Percentiles rank a stretch among this genome's conserved stretches.
These are phyloP conservation scores for Epiblema foenella DNA, from an alignment of 2,888 invertebrate species.

Conservation along the genomic window DNA sequence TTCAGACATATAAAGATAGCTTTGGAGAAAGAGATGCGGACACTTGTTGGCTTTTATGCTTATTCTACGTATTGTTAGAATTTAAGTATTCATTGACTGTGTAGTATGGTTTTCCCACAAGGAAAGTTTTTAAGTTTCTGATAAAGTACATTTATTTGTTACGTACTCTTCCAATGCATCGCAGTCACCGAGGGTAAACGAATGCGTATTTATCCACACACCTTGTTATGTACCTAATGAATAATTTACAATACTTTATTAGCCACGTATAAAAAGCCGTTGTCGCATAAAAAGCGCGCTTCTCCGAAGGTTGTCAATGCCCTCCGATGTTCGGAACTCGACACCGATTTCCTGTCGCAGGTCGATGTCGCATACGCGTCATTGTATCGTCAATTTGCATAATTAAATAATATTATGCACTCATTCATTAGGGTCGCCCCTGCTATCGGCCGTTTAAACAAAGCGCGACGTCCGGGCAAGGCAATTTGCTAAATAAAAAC, in stretches of 20 bases:
- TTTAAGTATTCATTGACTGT: too few species aligned
- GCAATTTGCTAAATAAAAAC: constrained; percentile 51
- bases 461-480: constrained; percentile 53
- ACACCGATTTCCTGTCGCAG: constrained; percentile 75
- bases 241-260: constrained; percentile 41
- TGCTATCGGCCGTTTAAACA: constrained; percentile 65
- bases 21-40: too few species aligned
- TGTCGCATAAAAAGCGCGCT: constrained; percentile 41
- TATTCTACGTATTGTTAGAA: too few species aligned
- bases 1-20: too few species aligned
- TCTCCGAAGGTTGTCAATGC: constrained; percentile 60
- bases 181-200: constrained; percentile 21
- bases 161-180: constrained; percentile 20
- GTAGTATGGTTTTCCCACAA: too few species aligned
- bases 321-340: constrained; percentile 59
- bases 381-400: constrained; percentile 74
- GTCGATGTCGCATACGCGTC: constrained; percentile 68
- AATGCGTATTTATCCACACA: constrained; percentile 25
- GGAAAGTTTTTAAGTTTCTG: too few species aligned
- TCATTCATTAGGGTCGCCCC: constrained; percentile 73
- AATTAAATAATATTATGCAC: constrained; percentile 81
- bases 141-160: constrained; percentile 10
- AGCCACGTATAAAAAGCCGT: constrained; percentile 25
- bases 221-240: constrained; percentile 35
- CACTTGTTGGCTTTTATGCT: too few species aligned